Percentiles rank a stretch among this genome's conserved stretches.
These are phyloP conservation scores for Grallaria varia DNA, from an alignment of 2,113 vertebrate genomes.

Conservation along the genomic window DNA sequence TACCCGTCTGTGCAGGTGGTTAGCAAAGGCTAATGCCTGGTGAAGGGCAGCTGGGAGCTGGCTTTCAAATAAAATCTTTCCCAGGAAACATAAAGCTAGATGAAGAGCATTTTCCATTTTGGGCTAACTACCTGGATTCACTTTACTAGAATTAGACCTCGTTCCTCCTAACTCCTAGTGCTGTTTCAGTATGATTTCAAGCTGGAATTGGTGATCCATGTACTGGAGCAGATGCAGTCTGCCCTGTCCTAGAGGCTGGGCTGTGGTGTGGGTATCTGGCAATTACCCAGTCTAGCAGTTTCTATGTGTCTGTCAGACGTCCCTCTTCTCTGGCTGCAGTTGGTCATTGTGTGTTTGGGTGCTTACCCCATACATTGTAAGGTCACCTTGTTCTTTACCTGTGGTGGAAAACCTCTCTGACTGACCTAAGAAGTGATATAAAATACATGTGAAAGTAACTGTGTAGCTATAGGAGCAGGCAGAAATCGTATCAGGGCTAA, in stretches of 20 bases:
- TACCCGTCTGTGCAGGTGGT: background rate
- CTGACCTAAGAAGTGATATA: background rate
- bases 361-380: background rate
- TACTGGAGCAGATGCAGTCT: background rate
- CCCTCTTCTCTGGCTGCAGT: background rate
- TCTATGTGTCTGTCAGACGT: background rate
- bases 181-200: background rate
- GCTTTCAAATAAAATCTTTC: background rate
- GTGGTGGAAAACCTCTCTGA: background rate
- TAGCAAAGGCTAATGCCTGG: background rate
- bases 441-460: background rate
- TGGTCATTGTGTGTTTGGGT: background rate
- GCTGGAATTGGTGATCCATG: background rate
- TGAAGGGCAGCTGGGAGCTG: background rate
- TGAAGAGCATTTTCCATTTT: background rate
- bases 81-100: background rate
- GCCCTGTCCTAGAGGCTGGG: background rate
- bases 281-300: rapidly evolving
- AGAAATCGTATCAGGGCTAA: background rate
- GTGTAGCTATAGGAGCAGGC: background rate
- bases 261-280: background rate
- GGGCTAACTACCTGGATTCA: background rate
- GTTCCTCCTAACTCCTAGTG: background rate
- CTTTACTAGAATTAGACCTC: background rate
- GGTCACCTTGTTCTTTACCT: background rate